These are phyloP conservation scores for Pangasius macronema DNA, from an alignment of 2,797 vertebrate genomes.

Conservation along the genomic window DNA sequence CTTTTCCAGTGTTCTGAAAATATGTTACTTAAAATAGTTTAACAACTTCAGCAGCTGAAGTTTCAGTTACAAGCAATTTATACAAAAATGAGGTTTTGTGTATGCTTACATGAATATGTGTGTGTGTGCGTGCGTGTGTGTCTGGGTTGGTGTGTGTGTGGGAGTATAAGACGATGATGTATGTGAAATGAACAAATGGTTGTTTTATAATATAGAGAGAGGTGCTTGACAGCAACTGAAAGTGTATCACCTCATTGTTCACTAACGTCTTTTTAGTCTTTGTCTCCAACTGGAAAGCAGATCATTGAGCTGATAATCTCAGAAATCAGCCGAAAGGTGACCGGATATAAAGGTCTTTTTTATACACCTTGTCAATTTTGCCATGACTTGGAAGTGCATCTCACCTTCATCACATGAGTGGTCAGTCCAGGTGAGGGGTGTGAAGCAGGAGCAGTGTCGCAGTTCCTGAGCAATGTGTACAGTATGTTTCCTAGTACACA, in stretches of 20 bases:
- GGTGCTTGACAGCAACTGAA: conserved; percentile 19
- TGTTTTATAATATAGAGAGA: conserved; percentile 31
- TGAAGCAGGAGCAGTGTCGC: not conserved
- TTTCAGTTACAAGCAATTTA: conserved; percentile 36
- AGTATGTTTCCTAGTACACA: not conserved
- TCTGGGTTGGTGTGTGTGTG: not conserved
- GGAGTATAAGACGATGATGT: conserved; percentile 20
- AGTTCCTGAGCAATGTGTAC: not conserved
- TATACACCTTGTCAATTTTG: not conserved
- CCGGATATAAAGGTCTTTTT: not conserved
- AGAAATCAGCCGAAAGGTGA: not conserved
- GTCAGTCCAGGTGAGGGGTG: not conserved
- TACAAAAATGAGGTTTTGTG: conserved; percentile 24
- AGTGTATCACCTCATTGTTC: conserved; percentile 6
- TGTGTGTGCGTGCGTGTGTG: not conserved
- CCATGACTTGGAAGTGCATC: not conserved
- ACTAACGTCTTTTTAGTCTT: not conserved
- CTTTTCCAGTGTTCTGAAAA: conserved; percentile 37
- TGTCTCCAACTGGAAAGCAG: not conserved
- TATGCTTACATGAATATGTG: conserved; percentile 13
- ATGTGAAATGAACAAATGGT: conserved; percentile 35
- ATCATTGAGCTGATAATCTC: not conserved
- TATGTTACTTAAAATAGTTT: conserved; percentile 52
- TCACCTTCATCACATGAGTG: not conserved
- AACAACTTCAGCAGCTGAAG: conserved; percentile 50